Conservation (phyloP, 2,797 vertebrate species). For the Tadarida brasiliensis region DNA sequence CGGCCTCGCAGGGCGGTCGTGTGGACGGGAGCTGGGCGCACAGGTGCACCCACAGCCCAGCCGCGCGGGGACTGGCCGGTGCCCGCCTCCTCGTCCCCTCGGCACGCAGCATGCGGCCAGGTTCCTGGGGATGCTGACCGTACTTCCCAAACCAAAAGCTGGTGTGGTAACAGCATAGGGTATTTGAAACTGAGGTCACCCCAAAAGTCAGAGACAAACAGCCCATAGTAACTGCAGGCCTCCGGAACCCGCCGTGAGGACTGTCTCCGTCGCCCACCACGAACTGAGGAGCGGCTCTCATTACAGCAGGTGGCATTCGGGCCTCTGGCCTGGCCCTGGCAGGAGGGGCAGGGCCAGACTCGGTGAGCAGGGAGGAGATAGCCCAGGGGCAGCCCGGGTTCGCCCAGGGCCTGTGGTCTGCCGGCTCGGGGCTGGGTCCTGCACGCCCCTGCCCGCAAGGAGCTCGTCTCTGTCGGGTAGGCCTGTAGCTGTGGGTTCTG, state of each 20-base stretch:
- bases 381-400: neutral
- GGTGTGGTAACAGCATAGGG: too few species aligned
- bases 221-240: neutral
- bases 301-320: neutral
- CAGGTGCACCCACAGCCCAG: rapidly evolving
- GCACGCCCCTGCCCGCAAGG: neutral
- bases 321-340: neutral
- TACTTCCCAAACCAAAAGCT: neutral
- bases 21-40: rapidly evolving
- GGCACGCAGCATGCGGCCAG: rapidly evolving
- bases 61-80: rapidly evolving
- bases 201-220: neutral
- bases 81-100: neutral
- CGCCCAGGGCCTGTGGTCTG: neutral
- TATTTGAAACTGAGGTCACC: neutral
- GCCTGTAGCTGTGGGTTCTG: neutral
- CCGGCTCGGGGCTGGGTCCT: neutral
- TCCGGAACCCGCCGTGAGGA: neutral
- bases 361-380: rapidly evolving
- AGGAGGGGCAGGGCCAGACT: rapidly evolving
- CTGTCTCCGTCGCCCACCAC: rapidly evolving
- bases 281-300: rapidly evolving
- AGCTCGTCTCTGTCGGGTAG: neutral
- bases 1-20: rapidly evolving
- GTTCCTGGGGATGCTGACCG: neutral